phyloP scores from a whole-genome alignment of 2,113 vertebrate genomes.

The Nibea coibor region DNA sequence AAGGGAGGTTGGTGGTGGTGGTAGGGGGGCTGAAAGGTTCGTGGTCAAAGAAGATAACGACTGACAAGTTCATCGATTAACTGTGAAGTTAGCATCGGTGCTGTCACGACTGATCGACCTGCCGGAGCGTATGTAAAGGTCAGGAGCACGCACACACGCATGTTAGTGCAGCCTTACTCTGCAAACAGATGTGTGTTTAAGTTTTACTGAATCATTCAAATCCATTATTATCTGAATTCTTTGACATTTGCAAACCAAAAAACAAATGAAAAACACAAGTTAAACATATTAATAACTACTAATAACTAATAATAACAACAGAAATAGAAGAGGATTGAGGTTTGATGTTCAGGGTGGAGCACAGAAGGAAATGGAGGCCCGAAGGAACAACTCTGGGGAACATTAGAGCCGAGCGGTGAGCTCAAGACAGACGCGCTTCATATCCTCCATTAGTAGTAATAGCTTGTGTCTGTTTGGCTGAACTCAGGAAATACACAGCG shows the following conservation, averaged over 20 bases:
- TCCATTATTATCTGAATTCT: too few relatives aligned
- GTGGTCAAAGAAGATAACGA: neutral
- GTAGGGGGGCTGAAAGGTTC: neutral
- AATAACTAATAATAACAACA: too few relatives aligned
- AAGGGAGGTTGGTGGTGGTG: neutral
- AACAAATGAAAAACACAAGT: neutral
- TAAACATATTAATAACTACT: neutral
- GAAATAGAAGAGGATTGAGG: neutral
- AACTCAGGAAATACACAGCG: slow-evolving; percentile 28
- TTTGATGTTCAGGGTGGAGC: neutral
- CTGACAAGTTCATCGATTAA: slow-evolving; percentile 10
- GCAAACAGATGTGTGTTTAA: neutral
- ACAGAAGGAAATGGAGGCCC: neutral
- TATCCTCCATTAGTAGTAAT: slow-evolving; percentile 37
- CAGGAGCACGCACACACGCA: neutral
- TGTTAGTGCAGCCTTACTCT: neutral
- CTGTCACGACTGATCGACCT: neutral
- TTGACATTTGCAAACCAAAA: neutral
- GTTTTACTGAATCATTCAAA: too few relatives aligned
- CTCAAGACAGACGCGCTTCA: slow-evolving; percentile 10
- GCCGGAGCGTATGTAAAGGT: neutral
- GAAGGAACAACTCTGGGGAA: slow-evolving; percentile 17
- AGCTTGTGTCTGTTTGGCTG: neutral
- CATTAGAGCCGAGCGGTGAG: slow-evolving; percentile 14
- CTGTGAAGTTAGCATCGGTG: neutral